Evolutionary conservation across 2,888 invertebrate species (phyloP).

Genomic region (Seira sanloemensis): DNA sequence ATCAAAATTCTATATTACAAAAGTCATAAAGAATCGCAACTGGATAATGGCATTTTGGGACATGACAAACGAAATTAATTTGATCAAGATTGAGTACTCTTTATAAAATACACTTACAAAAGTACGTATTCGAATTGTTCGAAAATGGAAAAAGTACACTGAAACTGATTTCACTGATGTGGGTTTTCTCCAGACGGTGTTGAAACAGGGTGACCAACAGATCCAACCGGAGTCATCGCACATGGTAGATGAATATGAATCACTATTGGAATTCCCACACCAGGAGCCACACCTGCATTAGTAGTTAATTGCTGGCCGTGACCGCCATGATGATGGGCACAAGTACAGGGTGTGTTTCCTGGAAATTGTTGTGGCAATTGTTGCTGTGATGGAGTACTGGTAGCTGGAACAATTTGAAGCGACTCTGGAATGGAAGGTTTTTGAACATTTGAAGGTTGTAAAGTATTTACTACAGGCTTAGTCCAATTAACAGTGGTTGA

Average conservation of each 20-base stretch:
- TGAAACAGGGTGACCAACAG: constrained; percentile 25
- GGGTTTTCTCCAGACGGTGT: constrained; percentile 11
- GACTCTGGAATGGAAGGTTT: too few species aligned
- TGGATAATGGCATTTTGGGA: too few species aligned
- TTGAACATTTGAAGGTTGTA: too few species aligned
- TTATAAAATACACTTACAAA: too few species aligned
- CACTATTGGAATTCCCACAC: constrained; percentile 24
- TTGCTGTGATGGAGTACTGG: constrained; percentile 15
- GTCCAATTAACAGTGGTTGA: too few species aligned
- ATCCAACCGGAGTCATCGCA: not conserved
- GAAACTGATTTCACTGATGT: not conserved
- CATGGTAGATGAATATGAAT: constrained; percentile 50
- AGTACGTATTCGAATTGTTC: too few species aligned
- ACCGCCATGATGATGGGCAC: constrained; percentile 31
- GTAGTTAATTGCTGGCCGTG: not conserved
- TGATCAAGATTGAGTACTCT: too few species aligned
- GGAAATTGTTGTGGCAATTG: not conserved
- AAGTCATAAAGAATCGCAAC: too few species aligned
- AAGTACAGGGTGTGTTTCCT: constrained; percentile 2
- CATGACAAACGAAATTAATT: too few species aligned
- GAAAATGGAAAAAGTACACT: too few species aligned
- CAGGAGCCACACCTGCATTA: not conserved
- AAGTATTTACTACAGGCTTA: too few species aligned
- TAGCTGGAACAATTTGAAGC: constrained; percentile 31
- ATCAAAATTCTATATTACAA: too few species aligned